Conservation (phyloP, 2,113 vertebrate species). For the Elaphurus davidianus region DNA sequence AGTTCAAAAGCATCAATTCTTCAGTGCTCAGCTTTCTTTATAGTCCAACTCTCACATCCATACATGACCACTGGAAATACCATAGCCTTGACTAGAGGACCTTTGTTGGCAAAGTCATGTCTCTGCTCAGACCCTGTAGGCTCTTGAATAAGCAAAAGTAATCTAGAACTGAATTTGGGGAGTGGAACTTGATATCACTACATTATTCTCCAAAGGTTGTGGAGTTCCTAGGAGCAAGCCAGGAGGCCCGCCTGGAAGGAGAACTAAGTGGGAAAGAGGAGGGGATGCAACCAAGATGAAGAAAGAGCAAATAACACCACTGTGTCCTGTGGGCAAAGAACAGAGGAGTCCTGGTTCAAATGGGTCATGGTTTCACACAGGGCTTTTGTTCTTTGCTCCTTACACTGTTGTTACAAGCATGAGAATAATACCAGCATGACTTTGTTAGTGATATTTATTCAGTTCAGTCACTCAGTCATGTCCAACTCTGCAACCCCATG, state of each 20-base stretch:
- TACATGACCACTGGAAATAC: too few species aligned
- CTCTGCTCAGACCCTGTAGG: background rate
- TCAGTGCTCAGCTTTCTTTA: too few species aligned
- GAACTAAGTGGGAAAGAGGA: background rate
- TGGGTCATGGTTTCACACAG: background rate
- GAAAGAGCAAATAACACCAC: background rate
- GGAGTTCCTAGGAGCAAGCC: background rate
- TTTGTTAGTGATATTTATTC: background rate
- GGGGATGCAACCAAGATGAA: background rate
- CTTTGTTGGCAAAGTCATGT: too few species aligned
- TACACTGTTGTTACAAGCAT: background rate
- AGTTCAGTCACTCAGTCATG: accelerated
- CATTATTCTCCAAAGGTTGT: background rate
- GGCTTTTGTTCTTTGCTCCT: background rate
- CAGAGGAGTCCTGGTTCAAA: background rate
- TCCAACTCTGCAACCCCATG: background rate
- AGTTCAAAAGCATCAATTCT: too few species aligned
- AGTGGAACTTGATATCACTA: background rate
- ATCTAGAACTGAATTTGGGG: background rate
- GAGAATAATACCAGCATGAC: background rate
- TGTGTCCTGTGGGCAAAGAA: background rate
- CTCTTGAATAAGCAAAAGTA: background rate
- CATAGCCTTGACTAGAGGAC: too few species aligned
- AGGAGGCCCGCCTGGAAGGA: background rate
- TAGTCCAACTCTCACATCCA: too few species aligned